Evolutionary conservation across 1,140 invertebrate genomes (phyloP).

Genomic region (Meloidogyne hapla): DNA sequence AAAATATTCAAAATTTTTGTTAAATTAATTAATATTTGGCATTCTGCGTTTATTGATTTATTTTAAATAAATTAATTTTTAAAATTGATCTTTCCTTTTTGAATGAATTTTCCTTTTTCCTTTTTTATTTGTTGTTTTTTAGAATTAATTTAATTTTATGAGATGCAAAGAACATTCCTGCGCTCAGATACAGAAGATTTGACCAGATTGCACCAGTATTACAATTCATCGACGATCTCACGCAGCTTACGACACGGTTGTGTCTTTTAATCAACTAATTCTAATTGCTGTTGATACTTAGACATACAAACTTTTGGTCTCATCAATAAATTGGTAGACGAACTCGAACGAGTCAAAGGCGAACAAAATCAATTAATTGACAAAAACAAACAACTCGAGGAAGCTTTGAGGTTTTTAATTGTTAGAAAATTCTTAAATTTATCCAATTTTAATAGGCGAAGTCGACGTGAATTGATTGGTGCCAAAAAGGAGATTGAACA

Average conservation of each 20-base stretch:
- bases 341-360: neutral
- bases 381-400: neutral
- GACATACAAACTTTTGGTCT: neutral
- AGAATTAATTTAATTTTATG: neutral
- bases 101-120: too few relatives aligned
- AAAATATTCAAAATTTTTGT: too few relatives aligned
- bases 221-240: neutral
- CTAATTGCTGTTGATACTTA: constrained; percentile 3
- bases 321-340: constrained; percentile 6
- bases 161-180: constrained; percentile 28
- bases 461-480: too few relatives aligned
- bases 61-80: too few relatives aligned
- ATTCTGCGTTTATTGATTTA: too few relatives aligned
- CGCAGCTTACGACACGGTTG: constrained; percentile 16
- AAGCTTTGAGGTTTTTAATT: neutral
- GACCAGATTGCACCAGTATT: neutral
- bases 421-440: neutral
- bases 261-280: neutral
- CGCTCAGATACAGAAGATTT: constrained; percentile 3
- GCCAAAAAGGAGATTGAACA: neutral
- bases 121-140: too few relatives aligned
- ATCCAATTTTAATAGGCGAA: neutral
- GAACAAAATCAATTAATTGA: constrained; percentile 9
- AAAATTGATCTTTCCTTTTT: too few relatives aligned
- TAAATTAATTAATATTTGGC: too few relatives aligned